These are phyloP conservation scores for Timema podura DNA, from an alignment of 2,888 invertebrate genomes.

Conservation along the genomic window DNA sequence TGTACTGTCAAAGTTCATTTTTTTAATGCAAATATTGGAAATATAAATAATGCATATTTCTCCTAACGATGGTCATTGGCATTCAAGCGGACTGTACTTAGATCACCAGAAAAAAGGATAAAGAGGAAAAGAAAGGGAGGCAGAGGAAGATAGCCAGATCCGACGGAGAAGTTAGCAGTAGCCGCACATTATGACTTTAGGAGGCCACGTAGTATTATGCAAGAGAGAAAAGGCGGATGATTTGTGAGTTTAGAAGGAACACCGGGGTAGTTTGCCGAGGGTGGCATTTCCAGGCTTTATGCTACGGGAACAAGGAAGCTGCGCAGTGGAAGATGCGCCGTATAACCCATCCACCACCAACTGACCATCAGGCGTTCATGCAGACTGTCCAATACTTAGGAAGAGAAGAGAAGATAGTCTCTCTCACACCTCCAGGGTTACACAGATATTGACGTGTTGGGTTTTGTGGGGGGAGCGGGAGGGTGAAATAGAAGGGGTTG, in stretches of 20 bases:
- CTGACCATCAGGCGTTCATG: no score
- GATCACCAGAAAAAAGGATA: not conserved
- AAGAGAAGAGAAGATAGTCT: constrained; percentile 2
- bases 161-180: not conserved
- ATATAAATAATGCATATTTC: no score
- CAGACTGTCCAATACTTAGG: no score
- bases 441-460: no score
- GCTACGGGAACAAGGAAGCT: constrained; percentile 4
- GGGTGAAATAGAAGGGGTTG: not conserved
- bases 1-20: no score
- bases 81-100: not conserved
- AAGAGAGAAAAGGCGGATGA: constrained; percentile 21
- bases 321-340: constrained; percentile 17
- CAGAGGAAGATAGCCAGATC: constrained; percentile 1
- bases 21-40: no score
- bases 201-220: not conserved
- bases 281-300: no score
- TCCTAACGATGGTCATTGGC: no score
- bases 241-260: constrained; percentile 22
- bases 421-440: constrained; percentile 2
- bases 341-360: constrained; percentile 13
- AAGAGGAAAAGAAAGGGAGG: constrained; percentile 4
- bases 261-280: constrained; percentile 11
- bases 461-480: not conserved
- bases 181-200: constrained; percentile 15